Base-by-base conservation (phyloP, 2,113 vertebrate genomes). In the Leptodactylus fuscus region DNA sequence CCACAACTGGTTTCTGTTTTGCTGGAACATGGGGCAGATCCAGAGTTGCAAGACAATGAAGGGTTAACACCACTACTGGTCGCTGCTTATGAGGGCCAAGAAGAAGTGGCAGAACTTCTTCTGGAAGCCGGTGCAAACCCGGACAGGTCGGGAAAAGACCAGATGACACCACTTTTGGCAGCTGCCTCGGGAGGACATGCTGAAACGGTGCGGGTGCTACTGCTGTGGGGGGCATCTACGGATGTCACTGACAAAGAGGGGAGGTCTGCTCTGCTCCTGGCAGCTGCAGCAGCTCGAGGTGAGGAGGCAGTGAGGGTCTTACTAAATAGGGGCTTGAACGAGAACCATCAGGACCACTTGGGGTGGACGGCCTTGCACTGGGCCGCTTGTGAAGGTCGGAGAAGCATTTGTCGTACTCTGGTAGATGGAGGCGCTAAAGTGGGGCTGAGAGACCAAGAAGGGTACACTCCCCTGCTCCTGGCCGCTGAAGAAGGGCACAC, bases 321-420 rank as follows among this genome's bases (percentile, higher is more conserved):
- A 81, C 87, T 96, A 77, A 92, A 94, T 51, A 89, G 94, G 53
- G 95, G 95, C 9, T 90, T 96, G 79, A 94, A 96, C 12, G 93
- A 95, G 87, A 96, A 96, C 87, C 95, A 95, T 85, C 93, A 94
- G 48, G 95, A 96, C n/a, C 91, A 93, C 48, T 84, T 95, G 2
- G 95, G 95, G 74, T 96, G 95, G 95, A 95, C 95, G 0, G 94
- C 95, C 0, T 83, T 96, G 44, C 95, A 96, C 6, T 89, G 94
- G 13, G 95, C 94, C 0, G 94, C 95, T 0, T 95, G 93, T 81
- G 94, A 94, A 86, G 95, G 95, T 38, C 94, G 95, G 53, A 90
- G 89, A n/a, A 85, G 71, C 9, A 87, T 91, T 5, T 96, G 95
- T 73, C 92, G 90, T 9, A 88, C 90, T 32, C 88, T 96, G 53